phyloP scores from a whole-genome alignment of 2,797 vertebrate genomes.

The Spinus pinus region DNA sequence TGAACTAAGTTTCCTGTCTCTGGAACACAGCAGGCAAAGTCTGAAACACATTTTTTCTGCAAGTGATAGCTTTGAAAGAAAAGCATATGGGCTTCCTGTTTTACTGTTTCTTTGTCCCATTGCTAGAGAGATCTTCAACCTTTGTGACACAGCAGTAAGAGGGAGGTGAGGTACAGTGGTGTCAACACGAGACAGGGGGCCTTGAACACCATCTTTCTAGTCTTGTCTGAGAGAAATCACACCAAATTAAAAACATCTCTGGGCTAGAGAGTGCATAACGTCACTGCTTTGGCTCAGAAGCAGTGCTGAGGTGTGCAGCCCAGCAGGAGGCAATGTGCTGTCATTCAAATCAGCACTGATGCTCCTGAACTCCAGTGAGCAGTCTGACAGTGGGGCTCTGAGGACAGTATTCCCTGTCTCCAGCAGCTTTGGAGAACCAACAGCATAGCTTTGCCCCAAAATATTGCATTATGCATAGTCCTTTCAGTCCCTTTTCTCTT shows the following conservation, averaged over 20 bases:
- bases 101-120: constrained; percentile 40
- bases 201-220: constrained; percentile 17
- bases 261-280: not conserved
- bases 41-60: constrained; percentile 62
- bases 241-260: constrained; percentile 23
- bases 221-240: constrained; percentile 17
- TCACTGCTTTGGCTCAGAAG: not conserved
- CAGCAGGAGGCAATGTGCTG: constrained; percentile 23
- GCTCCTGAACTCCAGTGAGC: not conserved
- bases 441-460: not conserved
- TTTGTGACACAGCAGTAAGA: not conserved
- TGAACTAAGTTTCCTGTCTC: constrained; percentile 50
- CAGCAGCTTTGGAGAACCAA: not conserved
- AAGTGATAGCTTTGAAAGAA: constrained; percentile 18
- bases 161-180: not conserved
- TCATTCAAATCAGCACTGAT: not conserved
- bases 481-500: not conserved
- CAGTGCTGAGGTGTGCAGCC: not conserved
- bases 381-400: not conserved
- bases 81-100: constrained; percentile 17
- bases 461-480: not conserved
- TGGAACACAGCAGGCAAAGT: constrained; percentile 61
- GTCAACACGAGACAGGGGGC: not conserved
- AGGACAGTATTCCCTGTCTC: not conserved
- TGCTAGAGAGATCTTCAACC: constrained; percentile 59